Conservation (phyloP, 2,113 vertebrate species). For the Scatophagus argus region DNA sequence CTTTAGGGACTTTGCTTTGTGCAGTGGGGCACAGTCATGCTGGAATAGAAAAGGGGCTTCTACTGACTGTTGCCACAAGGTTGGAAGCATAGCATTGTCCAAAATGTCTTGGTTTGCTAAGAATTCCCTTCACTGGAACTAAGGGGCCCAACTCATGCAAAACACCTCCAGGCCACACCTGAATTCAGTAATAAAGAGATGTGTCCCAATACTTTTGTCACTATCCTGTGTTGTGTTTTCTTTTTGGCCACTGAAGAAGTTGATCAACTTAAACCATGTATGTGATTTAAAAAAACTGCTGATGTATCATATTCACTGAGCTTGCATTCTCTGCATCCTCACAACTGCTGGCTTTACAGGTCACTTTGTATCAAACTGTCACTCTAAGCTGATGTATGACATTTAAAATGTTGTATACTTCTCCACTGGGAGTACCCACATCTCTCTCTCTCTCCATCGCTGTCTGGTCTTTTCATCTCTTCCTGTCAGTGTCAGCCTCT, state of each 20-base stretch:
- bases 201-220: too few relatives aligned
- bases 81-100: too few relatives aligned
- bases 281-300: background rate
- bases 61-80: too few relatives aligned
- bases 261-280: background rate
- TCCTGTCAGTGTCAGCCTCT: constrained; percentile 31
- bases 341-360: constrained; percentile 30
- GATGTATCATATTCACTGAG: background rate
- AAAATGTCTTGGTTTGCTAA: too few relatives aligned
- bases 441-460: constrained; percentile 8
- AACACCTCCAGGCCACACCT: too few relatives aligned
- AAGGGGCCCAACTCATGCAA: too few relatives aligned
- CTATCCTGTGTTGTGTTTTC: background rate
- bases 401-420: constrained; percentile 36
- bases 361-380: constrained; percentile 27
- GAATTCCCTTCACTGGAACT: too few relatives aligned
- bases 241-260: background rate
- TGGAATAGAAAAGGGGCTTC: too few relatives aligned
- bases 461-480: constrained; percentile 16
- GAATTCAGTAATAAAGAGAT: too few relatives aligned
- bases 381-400: constrained; percentile 26
- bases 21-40: too few relatives aligned
- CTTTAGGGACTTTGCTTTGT: too few relatives aligned
- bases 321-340: background rate
- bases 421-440: constrained; percentile 38